Evolutionary conservation across 2,888 invertebrate species (phyloP).

Genomic region (Julus scanicus): DNA sequence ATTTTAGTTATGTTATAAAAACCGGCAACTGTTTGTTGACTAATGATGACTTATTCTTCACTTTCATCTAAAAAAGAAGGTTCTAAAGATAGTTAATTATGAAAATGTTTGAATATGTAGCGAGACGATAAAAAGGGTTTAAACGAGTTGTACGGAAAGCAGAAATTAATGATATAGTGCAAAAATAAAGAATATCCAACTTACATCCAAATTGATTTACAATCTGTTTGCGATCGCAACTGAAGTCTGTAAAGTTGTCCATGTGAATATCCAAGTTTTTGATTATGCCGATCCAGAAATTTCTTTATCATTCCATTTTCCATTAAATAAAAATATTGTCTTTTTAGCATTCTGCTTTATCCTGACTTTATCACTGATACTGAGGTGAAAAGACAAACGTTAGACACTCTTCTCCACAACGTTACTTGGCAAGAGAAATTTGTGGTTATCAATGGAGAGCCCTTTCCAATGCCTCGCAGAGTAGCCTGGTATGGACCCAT

Average conservation of each 20-base stretch:
- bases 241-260: too few species aligned
- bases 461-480: slow-evolving; percentile 63
- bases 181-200: not conserved
- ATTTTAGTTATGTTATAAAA: not conserved
- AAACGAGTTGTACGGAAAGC: too few species aligned
- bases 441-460: slow-evolving; percentile 46
- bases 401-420: slow-evolving; percentile 15
- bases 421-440: slow-evolving; percentile 49
- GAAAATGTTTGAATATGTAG: too few species aligned
- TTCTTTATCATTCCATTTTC: not conserved
- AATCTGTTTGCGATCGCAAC: not conserved
- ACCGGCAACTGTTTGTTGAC: too few species aligned
- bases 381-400: slow-evolving; percentile 7
- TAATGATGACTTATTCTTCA: too few species aligned
- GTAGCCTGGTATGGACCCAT: slow-evolving; percentile 69
- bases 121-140: too few species aligned
- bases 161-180: too few species aligned
- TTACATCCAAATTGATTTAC: not conserved
- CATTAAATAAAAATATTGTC: not conserved
- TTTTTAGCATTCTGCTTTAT: slow-evolving; percentile 54
- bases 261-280: not conserved
- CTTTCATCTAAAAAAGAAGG: too few species aligned
- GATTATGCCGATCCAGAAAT: not conserved
- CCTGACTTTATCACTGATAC: slow-evolving; percentile 52
- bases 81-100: too few species aligned